A percentile compares a stretch with the other conserved stretches of the same genome.
Conservation (phyloP, 2,888 invertebrate genomes). For the Neuroscelio doddi region DNA sequence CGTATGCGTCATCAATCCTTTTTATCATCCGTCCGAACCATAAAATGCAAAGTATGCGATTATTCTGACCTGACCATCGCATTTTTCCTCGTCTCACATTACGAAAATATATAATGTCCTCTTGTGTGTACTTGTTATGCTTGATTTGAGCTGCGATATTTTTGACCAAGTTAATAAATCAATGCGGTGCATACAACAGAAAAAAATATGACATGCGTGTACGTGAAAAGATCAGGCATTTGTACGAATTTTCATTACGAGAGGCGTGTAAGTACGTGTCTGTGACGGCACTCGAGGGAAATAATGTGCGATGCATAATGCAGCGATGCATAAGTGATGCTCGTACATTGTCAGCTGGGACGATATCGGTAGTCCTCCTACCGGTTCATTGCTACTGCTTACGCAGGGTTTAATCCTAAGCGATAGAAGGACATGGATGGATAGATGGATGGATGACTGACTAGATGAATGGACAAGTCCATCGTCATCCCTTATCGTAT, state of each 20-base stretch:
- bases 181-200: neutral
- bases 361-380: constrained; percentile 45
- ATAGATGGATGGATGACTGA: constrained; percentile 16
- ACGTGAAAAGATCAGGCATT: constrained; percentile 1
- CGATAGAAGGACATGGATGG: constrained; percentile 30
- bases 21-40: too few species aligned
- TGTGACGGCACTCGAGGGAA: constrained; percentile 57
- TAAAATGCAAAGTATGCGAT: too few species aligned
- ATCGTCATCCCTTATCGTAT: constrained; percentile 8
- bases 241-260: constrained; percentile 2
- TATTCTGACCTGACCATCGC: too few species aligned
- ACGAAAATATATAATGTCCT: too few species aligned
- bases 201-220: neutral
- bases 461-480: neutral
- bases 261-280: constrained; percentile 21
- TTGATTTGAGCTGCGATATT: too few species aligned
- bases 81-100: too few species aligned
- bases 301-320: constrained; percentile 63
- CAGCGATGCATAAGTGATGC: constrained; percentile 58
- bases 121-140: too few species aligned
- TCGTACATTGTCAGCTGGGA: constrained; percentile 51
- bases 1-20: too few species aligned
- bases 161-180: too few species aligned
- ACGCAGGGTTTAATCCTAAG: constrained; percentile 34
- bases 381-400: constrained; percentile 45